Percentiles rank a stretch among this genome's conserved stretches.
Conservation (phyloP, 2,113 vertebrate species). For the Semnornis frantzii region DNA sequence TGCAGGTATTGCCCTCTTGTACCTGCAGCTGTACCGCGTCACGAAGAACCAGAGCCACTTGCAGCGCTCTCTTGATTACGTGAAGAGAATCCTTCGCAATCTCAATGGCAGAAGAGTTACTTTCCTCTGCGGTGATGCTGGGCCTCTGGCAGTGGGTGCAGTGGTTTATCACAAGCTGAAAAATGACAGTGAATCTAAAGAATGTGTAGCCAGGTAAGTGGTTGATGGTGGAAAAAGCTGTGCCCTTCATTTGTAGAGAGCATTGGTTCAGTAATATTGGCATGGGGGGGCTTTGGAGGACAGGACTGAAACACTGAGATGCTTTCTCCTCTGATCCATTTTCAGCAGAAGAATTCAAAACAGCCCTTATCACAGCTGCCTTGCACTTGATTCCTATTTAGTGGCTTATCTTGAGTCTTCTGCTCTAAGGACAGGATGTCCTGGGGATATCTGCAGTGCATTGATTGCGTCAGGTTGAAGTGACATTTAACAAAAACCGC, state of each 20-base stretch:
- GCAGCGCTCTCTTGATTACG: conserved; percentile 90
- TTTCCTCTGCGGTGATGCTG: conserved; percentile 95
- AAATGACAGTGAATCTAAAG: conserved; percentile 84
- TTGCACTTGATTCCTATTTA: neutral
- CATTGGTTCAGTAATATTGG: neutral
- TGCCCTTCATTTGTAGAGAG: neutral
- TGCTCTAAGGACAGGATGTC: neutral
- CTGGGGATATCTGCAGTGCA: neutral
- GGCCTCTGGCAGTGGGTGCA: conserved; percentile 90
- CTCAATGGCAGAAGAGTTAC: conserved; percentile 91
- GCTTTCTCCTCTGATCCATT: neutral
- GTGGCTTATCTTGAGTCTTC: neutral
- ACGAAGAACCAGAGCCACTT: conserved; percentile 83
- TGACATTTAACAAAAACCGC: neutral
- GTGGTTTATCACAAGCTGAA: conserved; percentile 90
- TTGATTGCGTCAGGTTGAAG: neutral
- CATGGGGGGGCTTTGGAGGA: neutral
- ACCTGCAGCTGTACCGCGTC: conserved; percentile 88
- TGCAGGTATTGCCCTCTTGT: conserved; percentile 91
- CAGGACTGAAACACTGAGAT: neutral
- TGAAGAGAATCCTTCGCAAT: conserved; percentile 90
- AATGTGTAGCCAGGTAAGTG: conserved; percentile 89
- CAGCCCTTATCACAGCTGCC: neutral
- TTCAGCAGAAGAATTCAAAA: neutral
- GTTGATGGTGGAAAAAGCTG: neutral